Conservation (phyloP, 2,113 vertebrate genomes). For the Brachyhypopomus occidentalis region DNA sequence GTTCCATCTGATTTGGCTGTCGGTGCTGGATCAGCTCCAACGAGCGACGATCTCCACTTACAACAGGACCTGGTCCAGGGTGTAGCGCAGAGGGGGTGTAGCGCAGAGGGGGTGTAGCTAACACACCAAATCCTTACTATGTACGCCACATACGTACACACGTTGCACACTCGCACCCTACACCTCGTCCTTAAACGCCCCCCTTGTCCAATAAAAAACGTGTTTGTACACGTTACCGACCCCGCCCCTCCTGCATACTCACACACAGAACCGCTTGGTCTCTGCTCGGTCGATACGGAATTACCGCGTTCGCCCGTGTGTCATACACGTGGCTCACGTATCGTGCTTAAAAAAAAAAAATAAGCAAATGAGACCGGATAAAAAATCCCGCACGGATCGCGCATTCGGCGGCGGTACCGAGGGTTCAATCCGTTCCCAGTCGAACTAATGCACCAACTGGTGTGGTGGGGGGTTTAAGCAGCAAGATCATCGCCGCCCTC, state of each 20-base stretch:
- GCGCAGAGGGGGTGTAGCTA: slow-evolving; percentile 67
- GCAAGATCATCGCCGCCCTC: slow-evolving; percentile 42
- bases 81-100: slow-evolving; percentile 67
- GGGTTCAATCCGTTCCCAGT: slow-evolving; percentile 43
- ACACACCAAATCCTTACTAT: slow-evolving; percentile 64
- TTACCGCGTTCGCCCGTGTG: not conserved
- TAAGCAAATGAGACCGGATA: slow-evolving; percentile 6
- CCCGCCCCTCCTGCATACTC: not conserved
- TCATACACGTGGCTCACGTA: not conserved
- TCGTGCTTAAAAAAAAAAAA: slow-evolving; percentile 1
- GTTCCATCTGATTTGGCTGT: slow-evolving; percentile 91
- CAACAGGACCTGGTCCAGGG: slow-evolving; percentile 84
- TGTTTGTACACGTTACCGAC: not conserved
- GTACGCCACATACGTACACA: slow-evolving; percentile 38
- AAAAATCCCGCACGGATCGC: slow-evolving; percentile 8
- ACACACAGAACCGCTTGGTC: not conserved
- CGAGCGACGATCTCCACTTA: slow-evolving; percentile 78
- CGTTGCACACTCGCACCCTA: slow-evolving; percentile 52
- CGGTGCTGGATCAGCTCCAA: slow-evolving; percentile 84
- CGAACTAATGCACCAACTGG: slow-evolving; percentile 57
- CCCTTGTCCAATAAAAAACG: not conserved
- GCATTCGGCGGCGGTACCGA: not conserved
- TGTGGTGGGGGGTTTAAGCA: slow-evolving; percentile 37
- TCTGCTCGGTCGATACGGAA: not conserved
- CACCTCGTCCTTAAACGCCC: slow-evolving; percentile 28